Evolutionary conservation across 1,140 invertebrate species (phyloP).

Genomic region (Scaptomyza graminum): DNA sequence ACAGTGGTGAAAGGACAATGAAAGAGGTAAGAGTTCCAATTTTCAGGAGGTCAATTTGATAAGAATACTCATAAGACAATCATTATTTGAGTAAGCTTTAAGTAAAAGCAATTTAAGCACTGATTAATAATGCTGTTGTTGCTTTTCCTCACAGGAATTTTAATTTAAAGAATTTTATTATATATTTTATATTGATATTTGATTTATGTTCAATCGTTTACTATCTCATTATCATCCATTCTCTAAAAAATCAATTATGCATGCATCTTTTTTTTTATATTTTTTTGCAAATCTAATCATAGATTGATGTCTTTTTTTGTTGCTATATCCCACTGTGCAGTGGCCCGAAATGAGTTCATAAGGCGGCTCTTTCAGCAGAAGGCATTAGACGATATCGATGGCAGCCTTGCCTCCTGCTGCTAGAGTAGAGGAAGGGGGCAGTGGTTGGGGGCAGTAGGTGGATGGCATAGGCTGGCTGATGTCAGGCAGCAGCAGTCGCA

Average conservation of each 20-base stretch:
- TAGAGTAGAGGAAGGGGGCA: constrained; percentile 54
- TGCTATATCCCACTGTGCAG: constrained; percentile 49
- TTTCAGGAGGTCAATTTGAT: neutral
- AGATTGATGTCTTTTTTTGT: neutral
- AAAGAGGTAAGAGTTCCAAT: no score
- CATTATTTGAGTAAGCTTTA: no score
- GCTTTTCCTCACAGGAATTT: no score
- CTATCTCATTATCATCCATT: neutral
- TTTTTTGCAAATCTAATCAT: neutral
- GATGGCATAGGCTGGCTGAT: constrained; percentile 1
- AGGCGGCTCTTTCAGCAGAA: constrained; percentile 27
- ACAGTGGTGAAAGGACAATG: constrained; percentile 8
- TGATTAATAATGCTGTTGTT: no score
- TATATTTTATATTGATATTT: neutral
- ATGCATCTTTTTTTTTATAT: neutral
- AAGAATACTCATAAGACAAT: no score
- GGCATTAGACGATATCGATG: constrained; percentile 48
- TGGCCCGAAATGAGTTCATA: constrained; percentile 70
- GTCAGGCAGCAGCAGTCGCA: constrained; percentile 15
- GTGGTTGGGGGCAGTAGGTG: neutral
- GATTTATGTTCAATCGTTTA: neutral
- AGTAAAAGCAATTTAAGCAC: no score
- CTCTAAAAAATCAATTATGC: constrained; percentile 3
- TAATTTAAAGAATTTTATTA: no score
- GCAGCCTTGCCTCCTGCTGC: constrained; percentile 44